Base-by-base conservation (phyloP, 2,797 vertebrate species). In the Gorsachius magnificus region DNA sequence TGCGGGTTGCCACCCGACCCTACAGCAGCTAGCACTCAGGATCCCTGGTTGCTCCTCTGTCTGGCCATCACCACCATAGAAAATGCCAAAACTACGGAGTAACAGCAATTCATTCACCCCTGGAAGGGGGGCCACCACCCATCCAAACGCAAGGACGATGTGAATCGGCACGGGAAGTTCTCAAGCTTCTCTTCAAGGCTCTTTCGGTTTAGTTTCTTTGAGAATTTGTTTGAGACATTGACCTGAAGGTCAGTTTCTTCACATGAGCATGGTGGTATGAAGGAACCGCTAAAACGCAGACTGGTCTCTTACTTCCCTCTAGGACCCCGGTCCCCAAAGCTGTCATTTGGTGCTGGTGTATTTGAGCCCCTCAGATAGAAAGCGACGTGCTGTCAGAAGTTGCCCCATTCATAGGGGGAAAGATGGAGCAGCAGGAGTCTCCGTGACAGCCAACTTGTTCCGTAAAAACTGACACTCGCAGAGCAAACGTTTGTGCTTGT, bases 321-420 rank as follows among this genome's bases (percentile, higher is more conserved):
- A 17, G 51, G 22, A 63, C 16, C 13, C 15, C 31, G 5, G 19
- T 43, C 31, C 76, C 51, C 64, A 45, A 21, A 65, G 58, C 51
- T 53, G 19, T 28, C 65, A 16, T 13, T 46, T 45, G 25, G 51
- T 2, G 19, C 33, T 22, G 15, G 14, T 25, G 1, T 22, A 31
- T 65, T 36, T 16, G 64, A 81, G 54, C 21, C 12, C 22, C 57
- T 41, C 57, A 7, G 29, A 64, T 0, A 13, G 4, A 60, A 74
- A 41, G 38, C 1, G 0, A 16, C 5, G 4, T 2, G 3, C 16
- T 6, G 2, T 19, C 29, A 35, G 25, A 35, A 43, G 25, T 10
- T 63, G 45, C 8, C n/a, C 38, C 19, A 1, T 33, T 43, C 46
- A 16, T 1, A 41, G 15, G 24, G 43, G 26, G 8, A 46, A 61